A percentile compares a stretch with the other conserved stretches of the same genome.
phyloP scores from a whole-genome alignment of 2,888 invertebrate genomes.

The Apeira syringaria region DNA sequence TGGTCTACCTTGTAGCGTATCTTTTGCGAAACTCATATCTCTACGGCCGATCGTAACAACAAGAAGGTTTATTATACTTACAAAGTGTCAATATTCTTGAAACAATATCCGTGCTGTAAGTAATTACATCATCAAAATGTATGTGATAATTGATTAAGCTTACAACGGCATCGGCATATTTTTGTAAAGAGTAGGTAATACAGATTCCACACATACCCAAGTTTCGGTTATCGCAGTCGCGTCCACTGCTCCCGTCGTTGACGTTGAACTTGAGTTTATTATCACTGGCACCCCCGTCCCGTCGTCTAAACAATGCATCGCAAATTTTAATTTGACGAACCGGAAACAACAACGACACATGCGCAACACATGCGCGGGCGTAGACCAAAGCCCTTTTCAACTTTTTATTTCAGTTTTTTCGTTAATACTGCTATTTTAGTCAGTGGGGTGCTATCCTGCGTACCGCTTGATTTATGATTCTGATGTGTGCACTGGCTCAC shows the following conservation, averaged over 20 bases:
- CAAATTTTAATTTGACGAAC: slow-evolving; percentile 64
- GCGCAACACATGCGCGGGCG: slow-evolving; percentile 71
- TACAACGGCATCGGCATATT: too few relatives aligned
- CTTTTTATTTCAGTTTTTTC: slow-evolving; percentile 51
- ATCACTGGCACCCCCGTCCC: slow-evolving; percentile 42
- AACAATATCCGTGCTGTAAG: too few relatives aligned
- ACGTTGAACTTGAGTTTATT: slow-evolving; percentile 49
- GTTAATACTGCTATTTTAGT: slow-evolving; percentile 61
- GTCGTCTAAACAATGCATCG: slow-evolving; percentile 52
- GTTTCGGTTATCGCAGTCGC: slow-evolving; percentile 16
- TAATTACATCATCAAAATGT: too few relatives aligned
- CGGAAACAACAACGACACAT: slow-evolving; percentile 75
- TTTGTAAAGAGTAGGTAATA: too few relatives aligned
- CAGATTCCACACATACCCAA: slow-evolving; percentile 1
- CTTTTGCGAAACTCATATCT: slow-evolving; percentile 7
- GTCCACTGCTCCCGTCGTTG: slow-evolving; percentile 30
- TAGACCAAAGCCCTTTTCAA: slow-evolving; percentile 67
- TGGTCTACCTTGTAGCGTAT: slow-evolving; percentile 7
- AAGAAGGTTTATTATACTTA: background rate
- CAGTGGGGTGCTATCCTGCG: slow-evolving; percentile 46
- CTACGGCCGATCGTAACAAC: slow-evolving; percentile 3
- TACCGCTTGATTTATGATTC: slow-evolving; percentile 62
- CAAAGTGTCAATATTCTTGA: too few relatives aligned
- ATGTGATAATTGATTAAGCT: too few relatives aligned
- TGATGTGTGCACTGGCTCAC: slow-evolving; percentile 33